Evolutionary conservation across 2,888 invertebrate genomes (phyloP).

Genomic region (Laothoe populi): DNA sequence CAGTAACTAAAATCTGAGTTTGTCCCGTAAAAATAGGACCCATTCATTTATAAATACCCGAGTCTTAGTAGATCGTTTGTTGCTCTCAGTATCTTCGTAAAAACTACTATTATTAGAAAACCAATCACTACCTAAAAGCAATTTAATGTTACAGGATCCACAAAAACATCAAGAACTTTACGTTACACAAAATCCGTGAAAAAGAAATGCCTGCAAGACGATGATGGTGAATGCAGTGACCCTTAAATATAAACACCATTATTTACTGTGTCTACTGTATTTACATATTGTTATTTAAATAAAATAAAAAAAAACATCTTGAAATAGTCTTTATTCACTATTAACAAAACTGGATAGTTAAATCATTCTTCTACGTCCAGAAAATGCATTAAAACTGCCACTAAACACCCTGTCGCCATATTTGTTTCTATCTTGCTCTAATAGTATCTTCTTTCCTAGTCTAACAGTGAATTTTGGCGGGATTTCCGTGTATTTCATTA

Average conservation of each 20-base stretch:
- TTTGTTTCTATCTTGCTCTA: slow-evolving; percentile 30
- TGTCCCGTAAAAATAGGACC: too few species aligned
- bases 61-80: too few species aligned
- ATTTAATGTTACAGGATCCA: slow-evolving; percentile 41
- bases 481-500: slow-evolving; percentile 45
- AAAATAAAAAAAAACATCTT: not conserved
- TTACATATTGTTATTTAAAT: too few species aligned
- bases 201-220: slow-evolving; percentile 24
- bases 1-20: too few species aligned
- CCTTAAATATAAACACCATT: too few species aligned
- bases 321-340: not conserved
- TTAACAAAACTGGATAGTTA: slow-evolving; percentile 7
- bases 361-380: slow-evolving; percentile 38
- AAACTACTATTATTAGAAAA: too few species aligned
- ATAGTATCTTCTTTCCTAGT: slow-evolving; percentile 34
- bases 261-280: too few species aligned
- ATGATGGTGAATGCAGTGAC: slow-evolving; percentile 23
- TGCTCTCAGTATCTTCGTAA: too few species aligned
- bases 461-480: slow-evolving; percentile 39
- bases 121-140: not conserved
- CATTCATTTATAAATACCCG: too few species aligned
- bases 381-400: slow-evolving; percentile 37
- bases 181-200: slow-evolving; percentile 33
- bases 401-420: slow-evolving; percentile 30
- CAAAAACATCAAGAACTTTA: slow-evolving; percentile 28